Conservation (phyloP, 2,113 vertebrate species). For the Carettochelys insculpta region DNA sequence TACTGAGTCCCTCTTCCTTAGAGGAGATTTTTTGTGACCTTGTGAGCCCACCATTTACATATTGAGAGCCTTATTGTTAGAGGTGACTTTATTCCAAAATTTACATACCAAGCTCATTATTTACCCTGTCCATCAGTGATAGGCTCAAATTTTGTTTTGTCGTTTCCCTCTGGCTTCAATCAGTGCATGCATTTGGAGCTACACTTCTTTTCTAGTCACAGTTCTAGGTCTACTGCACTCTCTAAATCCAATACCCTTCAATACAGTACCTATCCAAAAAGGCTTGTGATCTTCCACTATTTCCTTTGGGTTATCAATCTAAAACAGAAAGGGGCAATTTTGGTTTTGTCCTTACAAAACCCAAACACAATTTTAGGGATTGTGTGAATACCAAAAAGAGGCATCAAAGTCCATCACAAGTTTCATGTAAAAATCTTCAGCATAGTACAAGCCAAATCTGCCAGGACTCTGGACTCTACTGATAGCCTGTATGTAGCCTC, state of each 20-base stretch:
- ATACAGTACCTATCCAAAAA: not conserved
- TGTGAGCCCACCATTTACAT: slow-evolving; percentile 56
- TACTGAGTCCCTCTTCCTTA: slow-evolving; percentile 43
- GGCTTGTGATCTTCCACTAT: not conserved
- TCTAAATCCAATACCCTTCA: not conserved
- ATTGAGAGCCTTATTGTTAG: slow-evolving; percentile 53
- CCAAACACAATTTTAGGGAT: not conserved
- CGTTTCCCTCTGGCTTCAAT: not conserved
- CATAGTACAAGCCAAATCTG: not conserved
- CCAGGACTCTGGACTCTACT: not conserved
- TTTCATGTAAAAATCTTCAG: not conserved
- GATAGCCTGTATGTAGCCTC: not conserved
- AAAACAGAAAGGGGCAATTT: not conserved
- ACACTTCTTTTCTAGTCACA: not conserved
- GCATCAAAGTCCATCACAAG: not conserved
- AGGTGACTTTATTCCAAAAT: slow-evolving; percentile 43
- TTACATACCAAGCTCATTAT: slow-evolving; percentile 10
- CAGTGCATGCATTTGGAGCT: slow-evolving; percentile 17
- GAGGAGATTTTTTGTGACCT: slow-evolving; percentile 54
- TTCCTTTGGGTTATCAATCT: not conserved
- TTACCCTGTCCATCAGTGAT: slow-evolving; percentile 9
- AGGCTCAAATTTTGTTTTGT: slow-evolving; percentile 41
- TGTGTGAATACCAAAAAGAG: not conserved
- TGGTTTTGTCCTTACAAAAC: not conserved
- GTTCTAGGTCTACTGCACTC: not conserved